A percentile compares a stretch with the other conserved stretches of the same genome.
These are phyloP conservation scores for Yponomeuta sedellus DNA, from an alignment of 2,888 invertebrate genomes.

Conservation along the genomic window DNA sequence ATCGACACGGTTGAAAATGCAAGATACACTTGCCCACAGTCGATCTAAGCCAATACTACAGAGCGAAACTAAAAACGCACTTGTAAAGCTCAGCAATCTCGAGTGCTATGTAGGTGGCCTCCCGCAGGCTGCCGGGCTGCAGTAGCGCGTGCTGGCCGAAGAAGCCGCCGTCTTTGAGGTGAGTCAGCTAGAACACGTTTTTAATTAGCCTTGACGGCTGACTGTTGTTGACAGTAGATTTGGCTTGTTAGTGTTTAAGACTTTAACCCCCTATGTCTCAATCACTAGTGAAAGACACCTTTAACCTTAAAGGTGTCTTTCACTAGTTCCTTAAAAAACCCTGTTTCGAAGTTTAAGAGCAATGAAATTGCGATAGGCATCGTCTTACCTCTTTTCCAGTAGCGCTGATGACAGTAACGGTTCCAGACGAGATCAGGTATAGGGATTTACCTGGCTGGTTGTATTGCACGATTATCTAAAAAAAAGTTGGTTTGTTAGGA, in stretches of 20 bases:
- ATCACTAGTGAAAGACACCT: too few species aligned
- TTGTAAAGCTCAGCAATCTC: slow-evolving; percentile 77
- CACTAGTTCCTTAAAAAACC: background rate
- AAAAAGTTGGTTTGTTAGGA: slow-evolving; percentile 13
- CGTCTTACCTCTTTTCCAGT: slow-evolving; percentile 69
- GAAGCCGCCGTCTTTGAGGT: slow-evolving; percentile 76
- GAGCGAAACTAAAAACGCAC: slow-evolving; percentile 25
- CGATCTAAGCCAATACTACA: too few species aligned
- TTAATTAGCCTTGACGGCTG: background rate
- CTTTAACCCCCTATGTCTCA: too few species aligned
- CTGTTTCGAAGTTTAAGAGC: too few species aligned
- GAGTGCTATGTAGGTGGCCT: slow-evolving; percentile 73
- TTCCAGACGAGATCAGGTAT: slow-evolving; percentile 77
- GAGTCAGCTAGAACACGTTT: slow-evolving; percentile 41
- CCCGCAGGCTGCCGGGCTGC: slow-evolving; percentile 58
- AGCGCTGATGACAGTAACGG: slow-evolving; percentile 74
- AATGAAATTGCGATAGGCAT: too few species aligned
- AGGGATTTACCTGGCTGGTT: slow-evolving; percentile 71
- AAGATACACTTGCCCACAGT: too few species aligned
- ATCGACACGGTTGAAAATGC: too few species aligned
- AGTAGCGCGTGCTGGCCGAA: slow-evolving; percentile 78
- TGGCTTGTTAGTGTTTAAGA: too few species aligned
- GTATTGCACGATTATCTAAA: slow-evolving; percentile 69
- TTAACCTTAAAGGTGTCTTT: background rate
- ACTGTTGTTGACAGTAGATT: too few species aligned